Conservation (phyloP, 2,888 invertebrate species). For the Autographa pulchrina region DNA sequence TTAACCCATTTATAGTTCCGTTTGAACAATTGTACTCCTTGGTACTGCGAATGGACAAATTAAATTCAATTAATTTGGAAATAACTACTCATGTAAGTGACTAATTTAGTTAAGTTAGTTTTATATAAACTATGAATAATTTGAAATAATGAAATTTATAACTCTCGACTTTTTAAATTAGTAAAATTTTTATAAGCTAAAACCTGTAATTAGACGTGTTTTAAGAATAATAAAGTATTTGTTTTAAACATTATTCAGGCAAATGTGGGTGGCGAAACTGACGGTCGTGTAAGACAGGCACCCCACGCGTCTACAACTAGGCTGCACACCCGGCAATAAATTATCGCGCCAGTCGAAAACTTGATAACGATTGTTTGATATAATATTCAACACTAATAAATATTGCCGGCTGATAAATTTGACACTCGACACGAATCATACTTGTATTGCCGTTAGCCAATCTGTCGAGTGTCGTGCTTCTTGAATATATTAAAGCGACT, state of each 20-base stretch:
- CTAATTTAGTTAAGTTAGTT: neutral
- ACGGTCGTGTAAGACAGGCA: constrained; percentile 64
- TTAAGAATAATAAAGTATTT: constrained; percentile 12
- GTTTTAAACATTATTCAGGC: constrained; percentile 40
- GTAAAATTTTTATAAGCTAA: neutral
- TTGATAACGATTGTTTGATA: constrained; percentile 69
- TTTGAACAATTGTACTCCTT: constrained; percentile 60
- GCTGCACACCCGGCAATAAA: constrained; percentile 65
- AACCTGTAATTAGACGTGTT: neutral
- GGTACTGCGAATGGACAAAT: constrained; percentile 52
- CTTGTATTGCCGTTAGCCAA: constrained; percentile 20
- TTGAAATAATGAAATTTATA: neutral
- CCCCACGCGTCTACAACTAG: constrained; percentile 68
- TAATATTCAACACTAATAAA: constrained; percentile 68
- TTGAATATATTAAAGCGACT: constrained; percentile 11
- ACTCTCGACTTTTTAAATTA: no score
- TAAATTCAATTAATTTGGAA: constrained; percentile 6
- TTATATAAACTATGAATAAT: neutral
- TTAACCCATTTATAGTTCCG: constrained; percentile 65
- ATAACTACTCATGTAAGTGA: neutral
- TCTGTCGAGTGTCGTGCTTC: constrained; percentile 11
- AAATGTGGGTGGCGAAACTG: constrained; percentile 64
- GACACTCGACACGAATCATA: constrained; percentile 61
- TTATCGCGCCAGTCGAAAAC: constrained; percentile 68
- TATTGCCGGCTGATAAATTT: constrained; percentile 64